Conservation (phyloP, 2,888 invertebrate species). For the Harmothoe impar region DNA sequence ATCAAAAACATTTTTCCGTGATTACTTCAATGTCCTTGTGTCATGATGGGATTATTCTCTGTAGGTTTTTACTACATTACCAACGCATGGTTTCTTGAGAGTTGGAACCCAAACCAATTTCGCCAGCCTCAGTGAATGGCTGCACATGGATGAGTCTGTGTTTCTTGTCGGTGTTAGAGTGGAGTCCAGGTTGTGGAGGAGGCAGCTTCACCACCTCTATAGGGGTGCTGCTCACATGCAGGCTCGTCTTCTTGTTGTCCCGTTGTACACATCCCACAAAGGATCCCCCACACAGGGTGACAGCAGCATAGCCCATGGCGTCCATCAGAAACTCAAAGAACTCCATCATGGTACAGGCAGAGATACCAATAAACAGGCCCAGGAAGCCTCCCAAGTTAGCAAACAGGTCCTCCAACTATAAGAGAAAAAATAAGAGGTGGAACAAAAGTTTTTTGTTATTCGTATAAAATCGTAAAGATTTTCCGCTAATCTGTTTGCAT, state of each 20-base stretch:
- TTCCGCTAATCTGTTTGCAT: too few relatives aligned
- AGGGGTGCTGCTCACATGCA: neutral
- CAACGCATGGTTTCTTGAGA: too few relatives aligned
- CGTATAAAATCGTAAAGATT: too few relatives aligned
- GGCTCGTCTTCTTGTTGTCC: neutral
- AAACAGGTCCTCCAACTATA: constrained; percentile 67
- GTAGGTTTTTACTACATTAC: too few relatives aligned
- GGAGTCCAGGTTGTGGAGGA: neutral
- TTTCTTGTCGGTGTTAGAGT: too few relatives aligned
- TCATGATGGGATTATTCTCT: too few relatives aligned
- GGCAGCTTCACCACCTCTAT: neutral
- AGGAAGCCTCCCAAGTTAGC: constrained; percentile 70
- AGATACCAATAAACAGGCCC: constrained; percentile 69
- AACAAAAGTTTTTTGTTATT: too few relatives aligned
- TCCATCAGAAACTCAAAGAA: constrained; percentile 67
- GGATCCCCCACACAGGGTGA: neutral
- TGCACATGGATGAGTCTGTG: too few relatives aligned
- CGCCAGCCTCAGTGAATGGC: too few relatives aligned
- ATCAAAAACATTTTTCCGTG: too few relatives aligned
- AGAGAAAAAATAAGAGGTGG: neutral
- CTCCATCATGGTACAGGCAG: constrained; percentile 68
- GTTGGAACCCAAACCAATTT: too few relatives aligned
- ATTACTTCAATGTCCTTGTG: too few relatives aligned
- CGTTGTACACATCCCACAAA: neutral
- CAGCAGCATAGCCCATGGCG: neutral